phyloP scores from a whole-genome alignment of 2,888 invertebrate species.

The Apotomis turbidana region DNA sequence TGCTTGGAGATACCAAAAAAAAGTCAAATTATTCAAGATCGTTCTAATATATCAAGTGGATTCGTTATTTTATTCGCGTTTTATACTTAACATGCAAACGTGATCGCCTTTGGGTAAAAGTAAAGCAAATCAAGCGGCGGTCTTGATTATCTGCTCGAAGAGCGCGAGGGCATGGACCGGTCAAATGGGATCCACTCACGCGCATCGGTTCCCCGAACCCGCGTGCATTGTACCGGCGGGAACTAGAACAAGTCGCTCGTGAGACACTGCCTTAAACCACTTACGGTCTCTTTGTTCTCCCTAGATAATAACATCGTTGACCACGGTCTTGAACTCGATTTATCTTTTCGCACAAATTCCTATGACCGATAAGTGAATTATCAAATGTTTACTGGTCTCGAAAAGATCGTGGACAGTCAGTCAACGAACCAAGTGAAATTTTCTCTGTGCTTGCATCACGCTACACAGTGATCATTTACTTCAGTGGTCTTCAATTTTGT shows the following conservation, averaged over 20 bases:
- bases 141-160: conserved; percentile 30
- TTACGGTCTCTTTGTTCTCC: conserved; percentile 42
- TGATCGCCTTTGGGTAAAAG: conserved; percentile 56
- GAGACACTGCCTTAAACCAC: conserved; percentile 39
- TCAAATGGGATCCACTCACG: conserved; percentile 50
- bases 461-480: not conserved
- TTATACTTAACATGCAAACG: conserved; percentile 50
- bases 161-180: conserved; percentile 46
- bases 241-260: conserved; percentile 44
- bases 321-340: conserved; percentile 27
- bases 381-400: conserved; percentile 20
- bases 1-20: not conserved
- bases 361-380: conserved; percentile 32
- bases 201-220: conserved; percentile 58
- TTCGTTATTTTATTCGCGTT: conserved; percentile 30
- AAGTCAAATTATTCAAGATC: not conserved
- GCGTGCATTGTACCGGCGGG: conserved; percentile 44
- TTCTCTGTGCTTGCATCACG: conserved; percentile 33
- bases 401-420: conserved; percentile 28
- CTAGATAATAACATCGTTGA: conserved; percentile 7
- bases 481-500: not conserved
- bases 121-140: conserved; percentile 50
- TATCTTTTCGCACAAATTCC: conserved; percentile 26
- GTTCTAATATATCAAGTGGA: conserved; percentile 15
- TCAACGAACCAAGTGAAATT: conserved; percentile 17